Percentiles rank a stretch among this genome's conserved stretches.
Evolutionary conservation across 2,797 vertebrate genomes (phyloP).

Genomic region (Tarsius wallacei): DNA sequence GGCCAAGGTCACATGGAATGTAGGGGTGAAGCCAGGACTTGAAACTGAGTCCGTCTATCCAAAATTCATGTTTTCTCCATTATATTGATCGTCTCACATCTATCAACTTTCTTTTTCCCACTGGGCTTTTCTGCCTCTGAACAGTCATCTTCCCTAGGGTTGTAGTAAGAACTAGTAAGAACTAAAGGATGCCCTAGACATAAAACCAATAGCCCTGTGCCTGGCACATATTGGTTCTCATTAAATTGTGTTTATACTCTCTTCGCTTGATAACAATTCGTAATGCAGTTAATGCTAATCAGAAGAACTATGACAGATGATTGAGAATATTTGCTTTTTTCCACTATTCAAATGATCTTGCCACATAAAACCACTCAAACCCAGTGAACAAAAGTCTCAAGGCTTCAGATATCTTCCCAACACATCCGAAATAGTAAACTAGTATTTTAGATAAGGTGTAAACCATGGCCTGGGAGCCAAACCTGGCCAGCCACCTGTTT

Average conservation of each 20-base stretch:
- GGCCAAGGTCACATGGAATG: neutral
- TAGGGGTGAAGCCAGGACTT: neutral
- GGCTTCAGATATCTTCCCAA: neutral
- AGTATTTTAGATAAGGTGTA: neutral
- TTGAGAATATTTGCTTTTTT: neutral
- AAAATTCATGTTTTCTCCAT: neutral
- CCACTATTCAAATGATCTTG: neutral
- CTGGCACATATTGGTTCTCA: neutral
- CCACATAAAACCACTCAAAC: constrained; percentile 21
- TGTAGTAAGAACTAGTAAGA: neutral
- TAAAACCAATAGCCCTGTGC: neutral
- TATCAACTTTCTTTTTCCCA: neutral
- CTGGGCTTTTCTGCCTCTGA: neutral
- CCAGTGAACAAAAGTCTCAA: constrained; percentile 3
- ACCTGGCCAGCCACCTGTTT: neutral
- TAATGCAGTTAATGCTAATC: neutral
- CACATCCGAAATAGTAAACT: neutral
- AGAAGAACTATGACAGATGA: neutral
- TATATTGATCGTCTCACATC: neutral
- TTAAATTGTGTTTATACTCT: neutral
- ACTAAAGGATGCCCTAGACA: neutral
- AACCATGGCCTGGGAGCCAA: neutral
- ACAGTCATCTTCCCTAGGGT: neutral
- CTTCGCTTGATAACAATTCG: neutral
- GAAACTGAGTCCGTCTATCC: constrained; percentile 7